Conservation (phyloP, 1,140 invertebrate genomes). For the Drosophila novamexicana region DNA sequence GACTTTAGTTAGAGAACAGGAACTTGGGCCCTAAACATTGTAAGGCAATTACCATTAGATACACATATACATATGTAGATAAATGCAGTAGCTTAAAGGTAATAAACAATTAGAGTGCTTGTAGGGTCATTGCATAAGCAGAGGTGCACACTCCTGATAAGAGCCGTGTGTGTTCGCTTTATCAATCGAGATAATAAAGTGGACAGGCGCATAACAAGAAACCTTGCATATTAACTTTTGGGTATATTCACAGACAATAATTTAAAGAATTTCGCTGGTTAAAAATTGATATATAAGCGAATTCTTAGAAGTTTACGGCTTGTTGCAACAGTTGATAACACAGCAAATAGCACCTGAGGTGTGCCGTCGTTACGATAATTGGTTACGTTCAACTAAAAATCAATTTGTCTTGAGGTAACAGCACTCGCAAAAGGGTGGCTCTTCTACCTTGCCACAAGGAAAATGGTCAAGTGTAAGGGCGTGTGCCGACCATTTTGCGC, state of each 20-base stretch:
- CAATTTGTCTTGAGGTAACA: constrained; percentile 37
- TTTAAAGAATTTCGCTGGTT: background rate
- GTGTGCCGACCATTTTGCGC: constrained; percentile 58
- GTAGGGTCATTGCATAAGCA: constrained; percentile 48
- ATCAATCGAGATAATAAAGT: background rate
- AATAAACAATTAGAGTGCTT: constrained; percentile 34
- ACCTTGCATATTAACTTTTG: background rate
- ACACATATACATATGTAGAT: constrained; percentile 3
- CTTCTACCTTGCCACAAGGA: constrained; percentile 18
- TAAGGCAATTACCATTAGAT: constrained; percentile 9
- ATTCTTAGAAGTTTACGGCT: constrained; percentile 9
- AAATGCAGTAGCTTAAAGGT: background rate
- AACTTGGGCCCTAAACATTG: background rate
- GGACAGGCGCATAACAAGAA: background rate
- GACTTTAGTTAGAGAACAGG: background rate
- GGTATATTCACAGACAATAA: background rate
- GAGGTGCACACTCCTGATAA: constrained; percentile 37
- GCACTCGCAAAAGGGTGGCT: background rate
- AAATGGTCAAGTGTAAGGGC: constrained; percentile 62
- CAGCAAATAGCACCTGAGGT: constrained; percentile 50
- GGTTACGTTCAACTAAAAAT: constrained; percentile 68
- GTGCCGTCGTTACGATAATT: constrained; percentile 63
- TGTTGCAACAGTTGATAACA: constrained; percentile 30
- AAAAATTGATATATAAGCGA: background rate
- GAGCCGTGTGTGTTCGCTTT: background rate